Evolutionary conservation across 1,140 invertebrate species (phyloP).

Genomic region (Zaprionus lachaisei): DNA sequence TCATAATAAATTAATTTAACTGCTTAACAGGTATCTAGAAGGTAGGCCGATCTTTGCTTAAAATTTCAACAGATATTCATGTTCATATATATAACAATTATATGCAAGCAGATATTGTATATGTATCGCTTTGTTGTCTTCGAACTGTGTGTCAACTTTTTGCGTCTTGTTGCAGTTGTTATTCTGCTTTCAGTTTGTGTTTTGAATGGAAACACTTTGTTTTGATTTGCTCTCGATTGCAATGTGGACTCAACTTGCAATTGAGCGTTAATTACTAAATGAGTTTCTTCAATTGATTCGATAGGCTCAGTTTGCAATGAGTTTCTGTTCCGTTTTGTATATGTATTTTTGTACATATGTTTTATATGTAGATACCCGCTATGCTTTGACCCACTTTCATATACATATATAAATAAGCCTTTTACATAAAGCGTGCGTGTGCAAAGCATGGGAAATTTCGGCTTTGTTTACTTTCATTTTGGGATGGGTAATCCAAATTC

Average conservation of each 20-base stretch:
- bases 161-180: slow-evolving; percentile 34
- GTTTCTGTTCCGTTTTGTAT: slow-evolving; percentile 7
- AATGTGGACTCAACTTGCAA: not conserved
- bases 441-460: slow-evolving; percentile 46
- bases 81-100: not conserved
- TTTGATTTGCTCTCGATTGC: slow-evolving; percentile 33
- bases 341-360: not conserved
- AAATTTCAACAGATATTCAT: not conserved
- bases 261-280: slow-evolving; percentile 25
- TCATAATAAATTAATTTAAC: not conserved
- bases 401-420: slow-evolving; percentile 15
- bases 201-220: slow-evolving; percentile 13
- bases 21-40: not conserved
- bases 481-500: slow-evolving; percentile 26
- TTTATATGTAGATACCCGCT: slow-evolving; percentile 29
- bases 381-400: slow-evolving; percentile 59
- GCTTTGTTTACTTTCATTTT: slow-evolving; percentile 51
- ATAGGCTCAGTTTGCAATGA: slow-evolving; percentile 1
- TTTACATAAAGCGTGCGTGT: slow-evolving; percentile 12
- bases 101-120: not conserved
- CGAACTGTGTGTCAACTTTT: slow-evolving; percentile 15
- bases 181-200: slow-evolving; percentile 16
- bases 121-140: slow-evolving; percentile 45
- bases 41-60: not conserved
- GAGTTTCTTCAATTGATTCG: not conserved